Base-by-base conservation (phyloP, 2,113 vertebrate species). In the Dolichallabes microphthalmus region DNA sequence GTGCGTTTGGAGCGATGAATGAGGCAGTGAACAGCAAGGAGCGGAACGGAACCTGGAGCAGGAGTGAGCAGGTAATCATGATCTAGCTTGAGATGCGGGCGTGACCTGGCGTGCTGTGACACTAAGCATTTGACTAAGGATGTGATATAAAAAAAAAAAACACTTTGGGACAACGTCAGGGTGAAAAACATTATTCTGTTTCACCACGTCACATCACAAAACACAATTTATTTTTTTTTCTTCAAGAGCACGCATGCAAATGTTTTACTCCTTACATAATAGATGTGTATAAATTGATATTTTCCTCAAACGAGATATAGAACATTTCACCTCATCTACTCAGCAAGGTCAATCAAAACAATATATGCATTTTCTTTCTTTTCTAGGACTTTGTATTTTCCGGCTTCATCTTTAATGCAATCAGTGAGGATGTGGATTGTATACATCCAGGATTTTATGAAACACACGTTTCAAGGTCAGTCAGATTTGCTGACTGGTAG, bases 401-500 rank as follows among this genome's bases (percentile, higher is more conserved):
- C 71, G 61, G 52, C 80, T 75, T 86, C 25, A 30, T 55, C 60
- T 68, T 82, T 86, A 63, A 84, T 81, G 22, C 73, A 86, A 86
- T 89, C 81, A 85, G 63, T 35, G 30, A 79, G 79, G 88, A 87
- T 90, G 17, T 55, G 74, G 83, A 58, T 85, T 85, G 77, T 86
- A 61, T 71, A 61, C 32, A 39, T 35, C 30, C 52, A 82, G 8
- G 83, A 32, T 58, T 80, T 58, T n/a, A 20, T 35, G 53, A 73
- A 50, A 35, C 11, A 52, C 22, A 13, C 39, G 17, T 86, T 83
- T 92, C 89, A 92, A 92, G 90, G 89, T 90, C 89, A 85, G 85
- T 90, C 77, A 80, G 86, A 92, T n/a, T 85, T 90, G 90, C 89
- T 92, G 90, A 92, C 89, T 89, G 85, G 64, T 89, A 84, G 88